phyloP scores from a whole-genome alignment of 2,888 invertebrate species.

The Ennomos erosarius region DNA sequence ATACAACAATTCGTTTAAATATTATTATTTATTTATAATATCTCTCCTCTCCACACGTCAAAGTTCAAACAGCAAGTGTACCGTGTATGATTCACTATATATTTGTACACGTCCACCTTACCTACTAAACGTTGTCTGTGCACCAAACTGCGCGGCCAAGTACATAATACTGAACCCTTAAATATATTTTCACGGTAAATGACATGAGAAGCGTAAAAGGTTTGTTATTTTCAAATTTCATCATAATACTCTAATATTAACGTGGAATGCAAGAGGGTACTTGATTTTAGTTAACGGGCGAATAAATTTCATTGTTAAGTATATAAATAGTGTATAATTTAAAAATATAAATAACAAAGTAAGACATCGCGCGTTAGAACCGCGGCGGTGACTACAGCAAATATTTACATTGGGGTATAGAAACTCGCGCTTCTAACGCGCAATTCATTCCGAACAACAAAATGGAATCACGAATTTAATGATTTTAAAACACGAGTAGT shows the following conservation, averaged over 20 bases:
- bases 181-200: constrained; percentile 46
- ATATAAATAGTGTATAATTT: constrained; percentile 66
- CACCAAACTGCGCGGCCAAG: constrained; percentile 35
- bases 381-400: constrained; percentile 32
- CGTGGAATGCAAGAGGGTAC: constrained; percentile 79
- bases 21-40: constrained; percentile 69
- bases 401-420: constrained; percentile 51
- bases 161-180: constrained; percentile 62
- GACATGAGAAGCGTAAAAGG: constrained; percentile 50
- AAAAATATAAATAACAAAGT: constrained; percentile 64
- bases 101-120: constrained; percentile 56
- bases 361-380: constrained; percentile 40
- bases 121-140: constrained; percentile 24
- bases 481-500: constrained; percentile 59
- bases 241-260: constrained; percentile 60
- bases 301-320: constrained; percentile 64
- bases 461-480: constrained; percentile 53
- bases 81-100: constrained; percentile 48
- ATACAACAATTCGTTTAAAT: constrained; percentile 68
- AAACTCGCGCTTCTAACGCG: constrained; percentile 19
- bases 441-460: constrained; percentile 45
- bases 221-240: constrained; percentile 41
- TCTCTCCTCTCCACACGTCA: constrained; percentile 71
- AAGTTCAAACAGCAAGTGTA: constrained; percentile 70
- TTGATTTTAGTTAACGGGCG: constrained; percentile 48